Base-by-base conservation (phyloP, 2,113 vertebrate species). In the Phaethornis superciliosus region DNA sequence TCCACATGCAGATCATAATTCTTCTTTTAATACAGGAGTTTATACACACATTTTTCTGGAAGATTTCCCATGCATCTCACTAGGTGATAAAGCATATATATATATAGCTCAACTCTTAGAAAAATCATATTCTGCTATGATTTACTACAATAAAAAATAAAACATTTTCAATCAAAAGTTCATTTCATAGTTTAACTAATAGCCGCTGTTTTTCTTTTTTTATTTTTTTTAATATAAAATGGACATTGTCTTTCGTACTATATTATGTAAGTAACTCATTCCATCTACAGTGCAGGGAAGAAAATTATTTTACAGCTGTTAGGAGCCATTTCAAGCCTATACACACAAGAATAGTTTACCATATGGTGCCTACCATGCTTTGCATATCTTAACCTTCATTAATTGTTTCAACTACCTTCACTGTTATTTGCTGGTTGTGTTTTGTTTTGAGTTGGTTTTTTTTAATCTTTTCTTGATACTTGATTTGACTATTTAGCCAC, bases 351-450 rank as follows among this genome's bases (percentile, higher is more conserved):
- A 69, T 89, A 95, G 51, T 94, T 95, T 95, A 83, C 76, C 80
- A 93, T 95, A 96, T 94, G 85, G 55, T 89, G 33, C 44, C 94
- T 94, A 59, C 47, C 19, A 26, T 54, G 40, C 84, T 96, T 79
- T 95, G 75, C 67, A 84, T 97, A 89, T 94, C 97, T 97, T 96
- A 95, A 82, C 81, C 71, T 95, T 97, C 74, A 90, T 96, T 97
- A 94, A 89, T 96, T 95, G 60, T 90, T 97, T 92, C 91, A 93
- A 85, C 47, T 92, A 54, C 69, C 63, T 83, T 92, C 77, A 72
- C 26, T 93, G 32, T 85, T 94, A 60, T 35, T 93, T 96, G 35
- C 58, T 90, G n/a, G 9, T 40, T n/a, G n/a, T n/a, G n/a, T 40
- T 40, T 12, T 40, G 11, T 40, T 40, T 40, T 40, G n/a, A n/a